phyloP scores from a whole-genome alignment of 2,113 vertebrate species.

The Chascanopsetta lugubris region DNA sequence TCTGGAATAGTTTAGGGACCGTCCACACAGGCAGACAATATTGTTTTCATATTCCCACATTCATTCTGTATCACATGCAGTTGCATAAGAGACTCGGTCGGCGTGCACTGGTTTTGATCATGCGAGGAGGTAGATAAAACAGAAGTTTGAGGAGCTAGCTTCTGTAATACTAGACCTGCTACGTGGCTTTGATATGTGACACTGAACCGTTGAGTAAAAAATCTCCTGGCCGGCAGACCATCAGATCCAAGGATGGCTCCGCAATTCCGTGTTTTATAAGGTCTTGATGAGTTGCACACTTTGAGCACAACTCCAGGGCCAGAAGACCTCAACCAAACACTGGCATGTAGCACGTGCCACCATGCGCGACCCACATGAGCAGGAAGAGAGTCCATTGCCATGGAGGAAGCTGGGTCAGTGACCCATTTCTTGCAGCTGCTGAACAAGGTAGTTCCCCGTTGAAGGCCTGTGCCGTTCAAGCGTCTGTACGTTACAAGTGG shows the following conservation, averaged over 20 bases:
- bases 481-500: too few species aligned
- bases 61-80: conserved; percentile 32
- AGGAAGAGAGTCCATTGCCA: conserved; percentile 27
- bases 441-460: conserved; percentile 33
- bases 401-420: conserved; percentile 7
- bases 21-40: background rate
- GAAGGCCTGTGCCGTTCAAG: conserved; percentile 19
- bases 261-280: conserved; percentile 26
- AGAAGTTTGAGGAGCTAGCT: conserved; percentile 51
- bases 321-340: conserved; percentile 30
- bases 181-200: conserved; percentile 79
- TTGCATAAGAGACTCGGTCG: conserved; percentile 31
- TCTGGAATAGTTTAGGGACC: conserved; percentile 27
- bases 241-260: conserved; percentile 62
- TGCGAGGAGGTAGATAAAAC: conserved; percentile 31
- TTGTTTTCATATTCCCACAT: conserved; percentile 33
- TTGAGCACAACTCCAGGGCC: conserved; percentile 49
- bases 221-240: conserved; percentile 79
- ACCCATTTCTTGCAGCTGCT: conserved; percentile 42
- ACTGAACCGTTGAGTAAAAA: conserved; percentile 63
- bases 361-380: conserved; percentile 25
- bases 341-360: conserved; percentile 29
- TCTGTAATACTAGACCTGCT: conserved; percentile 56
- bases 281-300: conserved; percentile 55
- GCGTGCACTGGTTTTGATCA: conserved; percentile 42